These are phyloP conservation scores for Hirundo rustica DNA, from an alignment of 2,797 vertebrate genomes.

Conservation along the genomic window DNA sequence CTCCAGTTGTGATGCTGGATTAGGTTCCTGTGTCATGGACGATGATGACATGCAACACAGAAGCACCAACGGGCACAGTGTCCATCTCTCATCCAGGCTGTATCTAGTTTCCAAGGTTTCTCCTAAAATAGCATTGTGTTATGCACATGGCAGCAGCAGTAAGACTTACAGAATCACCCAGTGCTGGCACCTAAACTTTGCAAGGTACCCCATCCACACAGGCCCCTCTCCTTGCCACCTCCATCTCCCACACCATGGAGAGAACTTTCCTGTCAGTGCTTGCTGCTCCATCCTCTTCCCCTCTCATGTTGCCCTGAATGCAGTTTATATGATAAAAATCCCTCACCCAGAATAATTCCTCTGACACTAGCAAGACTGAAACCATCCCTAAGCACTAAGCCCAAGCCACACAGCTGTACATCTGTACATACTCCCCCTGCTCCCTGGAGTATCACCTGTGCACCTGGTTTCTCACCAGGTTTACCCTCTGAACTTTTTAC, in stretches of 20 bases:
- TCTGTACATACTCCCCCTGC: neutral
- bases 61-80: rapidly evolving
- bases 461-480: neutral
- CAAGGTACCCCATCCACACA: neutral
- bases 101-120: neutral
- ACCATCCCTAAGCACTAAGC: neutral
- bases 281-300: neutral
- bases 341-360: neutral
- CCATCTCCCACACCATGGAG: neutral
- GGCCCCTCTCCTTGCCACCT: neutral
- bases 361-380: neutral
- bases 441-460: neutral
- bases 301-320: neutral
- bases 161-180: neutral
- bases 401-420: neutral
- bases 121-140: neutral
- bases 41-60: neutral
- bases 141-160: rapidly evolving
- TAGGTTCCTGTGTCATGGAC: neutral
- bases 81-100: neutral
- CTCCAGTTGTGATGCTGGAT: rapidly evolving
- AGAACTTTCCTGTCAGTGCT: neutral
- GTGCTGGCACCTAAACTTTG: neutral
- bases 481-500: neutral
- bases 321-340: neutral